Conservation (phyloP, 2,888 invertebrate genomes). For the Heteropelma amictum region DNA sequence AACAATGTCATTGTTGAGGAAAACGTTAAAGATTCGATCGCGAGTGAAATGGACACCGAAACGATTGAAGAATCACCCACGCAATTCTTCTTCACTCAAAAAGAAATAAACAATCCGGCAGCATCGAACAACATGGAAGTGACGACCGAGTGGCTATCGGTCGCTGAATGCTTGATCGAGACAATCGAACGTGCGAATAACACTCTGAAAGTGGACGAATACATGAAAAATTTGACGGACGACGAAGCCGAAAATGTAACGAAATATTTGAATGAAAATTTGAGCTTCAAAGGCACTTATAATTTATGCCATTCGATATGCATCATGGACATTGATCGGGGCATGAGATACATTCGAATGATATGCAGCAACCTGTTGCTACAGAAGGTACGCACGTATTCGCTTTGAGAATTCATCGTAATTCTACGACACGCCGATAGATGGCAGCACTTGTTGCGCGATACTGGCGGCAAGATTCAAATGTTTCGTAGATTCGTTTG, state of each 20-base stretch:
- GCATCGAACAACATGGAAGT: not conserved
- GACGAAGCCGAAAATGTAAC: slow-evolving; percentile 60
- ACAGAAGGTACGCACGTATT: slow-evolving; percentile 61
- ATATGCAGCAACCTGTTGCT: slow-evolving; percentile 66
- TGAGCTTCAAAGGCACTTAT: slow-evolving; percentile 63
- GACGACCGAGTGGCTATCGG: slow-evolving; percentile 48
- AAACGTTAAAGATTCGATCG: too few species aligned
- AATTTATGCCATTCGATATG: slow-evolving; percentile 67
- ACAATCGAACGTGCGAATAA: slow-evolving; percentile 60
- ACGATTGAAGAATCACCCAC: slow-evolving; percentile 4
- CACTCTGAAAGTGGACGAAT: slow-evolving; percentile 57
- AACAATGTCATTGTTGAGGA: too few species aligned
- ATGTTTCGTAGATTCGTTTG: too few species aligned
- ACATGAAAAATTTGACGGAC: slow-evolving; percentile 62
- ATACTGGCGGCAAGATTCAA: too few species aligned
- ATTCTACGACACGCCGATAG: too few species aligned
- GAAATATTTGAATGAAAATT: slow-evolving; percentile 58
- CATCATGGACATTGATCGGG: slow-evolving; percentile 61
- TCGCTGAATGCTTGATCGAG: slow-evolving; percentile 64
- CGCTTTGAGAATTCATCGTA: not conserved
- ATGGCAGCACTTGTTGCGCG: too few species aligned
- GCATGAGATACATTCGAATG: slow-evolving; percentile 61
- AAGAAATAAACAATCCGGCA: slow-evolving; percentile 2
- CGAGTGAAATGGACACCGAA: not conserved
- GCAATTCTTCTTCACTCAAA: slow-evolving; percentile 58